Percentiles rank a stretch among this genome's conserved stretches.
Evolutionary conservation across 37 sponge, comb jelly and placozoan genomes (phyloP).

Genomic region (Beroe forskalii): DNA sequence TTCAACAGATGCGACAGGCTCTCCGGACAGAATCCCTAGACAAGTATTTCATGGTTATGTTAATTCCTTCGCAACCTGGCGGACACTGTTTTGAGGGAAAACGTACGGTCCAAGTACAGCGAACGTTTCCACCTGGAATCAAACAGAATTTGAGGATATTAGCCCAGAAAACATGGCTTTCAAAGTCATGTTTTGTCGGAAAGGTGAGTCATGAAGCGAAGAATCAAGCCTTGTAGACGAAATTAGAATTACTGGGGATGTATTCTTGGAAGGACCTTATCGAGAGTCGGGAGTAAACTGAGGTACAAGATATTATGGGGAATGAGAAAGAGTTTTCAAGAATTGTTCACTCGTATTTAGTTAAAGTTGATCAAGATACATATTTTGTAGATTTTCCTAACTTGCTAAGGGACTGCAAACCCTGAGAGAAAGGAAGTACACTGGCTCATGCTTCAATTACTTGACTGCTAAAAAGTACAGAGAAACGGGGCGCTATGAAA

Average conservation of each 20-base stretch:
- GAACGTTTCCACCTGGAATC: background rate
- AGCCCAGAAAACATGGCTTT: background rate
- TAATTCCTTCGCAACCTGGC: background rate
- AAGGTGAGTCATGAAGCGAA: background rate
- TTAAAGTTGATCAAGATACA: slow-evolving; percentile 31
- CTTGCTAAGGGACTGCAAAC: background rate
- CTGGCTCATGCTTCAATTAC: background rate
- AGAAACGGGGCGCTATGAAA: background rate
- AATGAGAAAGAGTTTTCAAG: slow-evolving; percentile 3
- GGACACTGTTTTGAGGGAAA: background rate
- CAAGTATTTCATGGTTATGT: background rate
- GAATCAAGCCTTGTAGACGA: background rate
- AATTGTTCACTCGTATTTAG: background rate
- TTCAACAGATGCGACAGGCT: background rate
- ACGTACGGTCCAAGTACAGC: background rate
- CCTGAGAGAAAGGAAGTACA: background rate
- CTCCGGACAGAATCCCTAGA: background rate
- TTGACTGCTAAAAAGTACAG: background rate
- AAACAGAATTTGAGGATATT: background rate
- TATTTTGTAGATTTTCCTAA: slow-evolving; percentile 11
- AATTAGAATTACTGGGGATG: background rate
- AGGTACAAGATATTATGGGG: slow-evolving; percentile 24
- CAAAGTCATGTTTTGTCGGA: slow-evolving; percentile 21
- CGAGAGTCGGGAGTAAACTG: background rate
- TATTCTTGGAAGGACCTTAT: background rate